phyloP scores from a whole-genome alignment of 2,797 vertebrate species.

The Epinephelus malabaricus region DNA sequence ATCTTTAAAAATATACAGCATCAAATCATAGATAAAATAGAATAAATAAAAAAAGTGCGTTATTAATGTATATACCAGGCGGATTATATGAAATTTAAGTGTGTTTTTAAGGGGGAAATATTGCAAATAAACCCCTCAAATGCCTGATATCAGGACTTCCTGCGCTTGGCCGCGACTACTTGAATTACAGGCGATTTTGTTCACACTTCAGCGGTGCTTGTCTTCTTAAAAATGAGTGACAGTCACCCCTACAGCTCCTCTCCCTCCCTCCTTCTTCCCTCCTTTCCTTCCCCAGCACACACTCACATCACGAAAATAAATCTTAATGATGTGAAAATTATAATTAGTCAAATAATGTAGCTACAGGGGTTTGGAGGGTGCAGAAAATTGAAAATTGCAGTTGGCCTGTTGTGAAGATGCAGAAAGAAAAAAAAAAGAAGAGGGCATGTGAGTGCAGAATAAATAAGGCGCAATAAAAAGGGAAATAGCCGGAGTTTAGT shows the following conservation, averaged over 20 bases:
- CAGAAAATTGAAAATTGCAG: slow-evolving; percentile 57
- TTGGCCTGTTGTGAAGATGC: slow-evolving; percentile 65
- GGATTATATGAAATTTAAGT: background rate
- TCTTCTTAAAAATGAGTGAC: slow-evolving; percentile 95
- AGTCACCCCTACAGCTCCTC: slow-evolving; percentile 79
- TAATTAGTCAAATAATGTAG: slow-evolving; percentile 90
- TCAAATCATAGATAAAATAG: no score
- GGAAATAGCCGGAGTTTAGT: slow-evolving; percentile 90
- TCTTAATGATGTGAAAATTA: slow-evolving; percentile 91
- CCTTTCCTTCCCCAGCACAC: slow-evolving; percentile 69
- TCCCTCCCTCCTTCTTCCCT: slow-evolving; percentile 1
- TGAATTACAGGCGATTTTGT: slow-evolving; percentile 88
- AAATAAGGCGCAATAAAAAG: slow-evolving; percentile 86
- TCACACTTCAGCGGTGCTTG: slow-evolving; percentile 93
- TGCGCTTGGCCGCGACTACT: slow-evolving; percentile 88
- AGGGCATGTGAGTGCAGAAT: slow-evolving; percentile 73
- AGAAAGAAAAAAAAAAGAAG: background rate
- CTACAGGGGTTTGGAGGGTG: slow-evolving; percentile 89
- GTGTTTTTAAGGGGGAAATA: background rate
- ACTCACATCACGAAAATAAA: slow-evolving; percentile 81
- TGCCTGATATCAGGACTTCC: slow-evolving; percentile 90
- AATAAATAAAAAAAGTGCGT: background rate
- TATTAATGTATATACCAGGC: background rate
- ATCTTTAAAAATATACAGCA: no score
- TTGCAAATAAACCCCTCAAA: slow-evolving; percentile 64